These are phyloP conservation scores for Cheilosia vulpina DNA, from an alignment of 2,888 invertebrate species.

Conservation along the genomic window DNA sequence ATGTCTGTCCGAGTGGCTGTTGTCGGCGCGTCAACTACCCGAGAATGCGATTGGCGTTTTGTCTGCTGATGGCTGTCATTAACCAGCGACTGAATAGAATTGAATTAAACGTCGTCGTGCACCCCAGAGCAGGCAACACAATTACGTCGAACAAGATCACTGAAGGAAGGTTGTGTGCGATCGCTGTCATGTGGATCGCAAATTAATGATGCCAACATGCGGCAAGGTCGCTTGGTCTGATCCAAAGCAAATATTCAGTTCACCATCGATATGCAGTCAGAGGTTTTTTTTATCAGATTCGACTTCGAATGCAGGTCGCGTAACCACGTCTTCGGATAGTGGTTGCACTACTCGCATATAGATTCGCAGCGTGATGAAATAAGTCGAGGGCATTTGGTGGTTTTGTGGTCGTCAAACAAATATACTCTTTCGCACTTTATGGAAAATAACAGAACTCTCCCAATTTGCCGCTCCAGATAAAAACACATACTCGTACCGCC, in stretches of 20 bases:
- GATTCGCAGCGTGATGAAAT: conserved; percentile 6
- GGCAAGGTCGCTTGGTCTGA: conserved; percentile 47
- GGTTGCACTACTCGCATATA: not conserved
- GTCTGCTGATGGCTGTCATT: conserved; percentile 38
- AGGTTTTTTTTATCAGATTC: not conserved
- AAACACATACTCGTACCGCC: too few relatives aligned
- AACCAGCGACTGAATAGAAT: conserved; percentile 36
- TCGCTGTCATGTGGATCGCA: conserved; percentile 42
- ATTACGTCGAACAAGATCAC: conserved; percentile 7
- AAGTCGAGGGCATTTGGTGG: conserved; percentile 22
- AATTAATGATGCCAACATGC: conserved; percentile 50
- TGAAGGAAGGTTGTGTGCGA: conserved; percentile 44
- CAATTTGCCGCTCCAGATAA: too few relatives aligned
- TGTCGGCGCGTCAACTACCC: conserved; percentile 36
- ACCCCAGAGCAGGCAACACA: not conserved
- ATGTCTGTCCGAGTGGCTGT: conserved; percentile 40
- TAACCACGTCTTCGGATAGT: conserved; percentile 20
- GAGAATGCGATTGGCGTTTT: conserved; percentile 32
- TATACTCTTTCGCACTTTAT: not conserved
- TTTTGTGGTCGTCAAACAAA: conserved; percentile 14
- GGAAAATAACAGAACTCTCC: not conserved
- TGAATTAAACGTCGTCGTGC: conserved; percentile 20
- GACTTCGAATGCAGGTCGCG: conserved; percentile 50
- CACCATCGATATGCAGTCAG: conserved; percentile 5
- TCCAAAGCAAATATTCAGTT: conserved; percentile 12